Evolutionary conservation across 2,888 invertebrate species (phyloP).

Genomic region (Hymenopus coronatus): DNA sequence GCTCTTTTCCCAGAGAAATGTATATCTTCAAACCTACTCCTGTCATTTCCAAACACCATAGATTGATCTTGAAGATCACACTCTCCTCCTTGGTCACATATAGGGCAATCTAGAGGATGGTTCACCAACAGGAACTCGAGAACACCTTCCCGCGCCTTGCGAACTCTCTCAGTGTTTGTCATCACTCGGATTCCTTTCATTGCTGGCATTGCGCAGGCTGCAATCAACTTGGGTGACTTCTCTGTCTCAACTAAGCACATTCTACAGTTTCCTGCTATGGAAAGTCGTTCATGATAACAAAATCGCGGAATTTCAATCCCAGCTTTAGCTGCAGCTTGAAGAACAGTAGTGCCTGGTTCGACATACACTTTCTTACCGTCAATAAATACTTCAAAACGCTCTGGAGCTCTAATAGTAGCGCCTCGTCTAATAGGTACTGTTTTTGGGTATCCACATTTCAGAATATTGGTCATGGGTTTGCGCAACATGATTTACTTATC

Average conservation of each 20-base stretch:
- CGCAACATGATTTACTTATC: constrained; percentile 65
- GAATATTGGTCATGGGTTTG: constrained; percentile 68
- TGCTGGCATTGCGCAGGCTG: constrained; percentile 99
- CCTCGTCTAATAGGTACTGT: constrained; percentile 26
- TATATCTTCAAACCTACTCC: constrained; percentile 90
- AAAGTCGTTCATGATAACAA: constrained; percentile 97
- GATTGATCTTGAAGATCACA: constrained; percentile 97
- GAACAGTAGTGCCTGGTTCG: constrained; percentile 92
- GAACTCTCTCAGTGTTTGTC: constrained; percentile 92
- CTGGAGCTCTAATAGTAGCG: constrained; percentile 53
- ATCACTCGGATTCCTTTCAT: constrained; percentile 99
- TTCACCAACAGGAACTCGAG: constrained; percentile 99
- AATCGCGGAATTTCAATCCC: constrained; percentile 99
- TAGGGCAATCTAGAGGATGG: constrained; percentile 98
- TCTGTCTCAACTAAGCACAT: constrained; percentile 99
- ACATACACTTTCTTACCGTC: constrained; percentile 94
- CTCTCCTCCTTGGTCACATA: constrained; percentile 97
- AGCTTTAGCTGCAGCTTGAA: constrained; percentile 93
- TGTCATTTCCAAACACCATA: constrained; percentile 96
- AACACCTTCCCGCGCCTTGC: constrained; percentile 79
- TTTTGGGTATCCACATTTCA: constrained; percentile 41
- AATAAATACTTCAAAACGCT: constrained; percentile 92
- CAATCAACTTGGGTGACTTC: constrained; percentile 93
- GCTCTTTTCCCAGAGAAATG: constrained; percentile 92
- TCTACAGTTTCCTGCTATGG: constrained; percentile 97